Evolutionary conservation across 2,797 vertebrate species (phyloP).

Genomic region (Cossypha polioptera): DNA sequence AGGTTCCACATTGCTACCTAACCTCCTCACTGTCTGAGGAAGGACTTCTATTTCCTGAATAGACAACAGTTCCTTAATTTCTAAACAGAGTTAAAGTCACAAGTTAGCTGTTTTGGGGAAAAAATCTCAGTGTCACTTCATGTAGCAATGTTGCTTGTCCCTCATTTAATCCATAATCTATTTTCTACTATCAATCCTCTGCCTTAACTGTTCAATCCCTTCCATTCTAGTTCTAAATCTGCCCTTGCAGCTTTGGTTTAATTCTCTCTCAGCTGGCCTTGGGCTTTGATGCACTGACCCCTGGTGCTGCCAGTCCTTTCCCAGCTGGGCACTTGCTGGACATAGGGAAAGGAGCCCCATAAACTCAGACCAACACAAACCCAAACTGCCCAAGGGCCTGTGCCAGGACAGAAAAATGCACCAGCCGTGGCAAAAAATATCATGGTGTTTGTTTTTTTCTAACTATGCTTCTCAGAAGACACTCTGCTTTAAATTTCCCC

Average conservation of each 20-base stretch:
- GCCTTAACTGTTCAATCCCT: not conserved
- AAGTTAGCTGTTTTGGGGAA: accelerated
- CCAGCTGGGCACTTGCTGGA: not conserved
- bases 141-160: not conserved
- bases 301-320: not conserved
- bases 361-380: not conserved
- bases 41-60: not conserved
- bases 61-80: not conserved
- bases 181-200: not conserved
- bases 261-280: not conserved
- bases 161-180: not conserved
- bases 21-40: not conserved
- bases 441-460: accelerated
- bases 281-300: not conserved
- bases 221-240: not conserved
- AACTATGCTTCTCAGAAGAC: not conserved
- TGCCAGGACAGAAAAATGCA: not conserved
- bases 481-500: not conserved
- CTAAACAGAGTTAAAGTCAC: not conserved
- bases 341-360: accelerated
- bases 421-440: not conserved
- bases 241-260: not conserved
- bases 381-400: not conserved
- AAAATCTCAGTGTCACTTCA: not conserved
- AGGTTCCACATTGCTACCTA: not conserved